Evolutionary conservation across 2,113 vertebrate species (phyloP).

Genomic region (Semnopithecus entellus): DNA sequence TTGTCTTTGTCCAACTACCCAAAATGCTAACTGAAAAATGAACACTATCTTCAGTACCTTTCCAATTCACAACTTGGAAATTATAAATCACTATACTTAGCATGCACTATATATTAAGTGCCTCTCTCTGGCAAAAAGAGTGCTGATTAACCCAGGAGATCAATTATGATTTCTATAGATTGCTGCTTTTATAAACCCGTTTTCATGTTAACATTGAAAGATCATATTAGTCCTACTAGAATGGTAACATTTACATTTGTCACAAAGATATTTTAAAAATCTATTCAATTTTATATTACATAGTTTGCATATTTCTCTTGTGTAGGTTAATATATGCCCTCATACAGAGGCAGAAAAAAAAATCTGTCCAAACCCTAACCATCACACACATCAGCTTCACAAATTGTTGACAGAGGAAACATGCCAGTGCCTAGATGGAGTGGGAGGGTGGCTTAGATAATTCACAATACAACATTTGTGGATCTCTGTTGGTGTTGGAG

Average conservation of each 20-base stretch:
- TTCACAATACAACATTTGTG: neutral
- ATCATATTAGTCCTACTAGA: constrained; percentile 64
- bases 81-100: constrained; percentile 60
- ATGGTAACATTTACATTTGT: constrained; percentile 56
- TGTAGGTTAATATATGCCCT: neutral
- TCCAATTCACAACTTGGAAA: constrained; percentile 52
- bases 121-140: constrained; percentile 38
- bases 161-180: constrained; percentile 57
- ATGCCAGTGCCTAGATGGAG: neutral
- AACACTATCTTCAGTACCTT: constrained; percentile 22
- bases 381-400: neutral
- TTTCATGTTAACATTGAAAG: constrained; percentile 66
- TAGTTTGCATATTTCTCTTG: neutral
- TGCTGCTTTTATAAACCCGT: constrained; percentile 76
- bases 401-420: neutral
- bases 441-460: neutral
- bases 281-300: constrained; percentile 1
- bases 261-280: neutral
- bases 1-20: neutral
- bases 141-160: constrained; percentile 70
- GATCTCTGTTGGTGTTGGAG: neutral
- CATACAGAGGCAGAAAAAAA: neutral
- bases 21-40: constrained; percentile 23
- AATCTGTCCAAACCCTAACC: neutral
- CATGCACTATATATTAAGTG: constrained; percentile 24